Base-by-base conservation (phyloP, 1,140 invertebrate genomes). In the Diprion similis region DNA sequence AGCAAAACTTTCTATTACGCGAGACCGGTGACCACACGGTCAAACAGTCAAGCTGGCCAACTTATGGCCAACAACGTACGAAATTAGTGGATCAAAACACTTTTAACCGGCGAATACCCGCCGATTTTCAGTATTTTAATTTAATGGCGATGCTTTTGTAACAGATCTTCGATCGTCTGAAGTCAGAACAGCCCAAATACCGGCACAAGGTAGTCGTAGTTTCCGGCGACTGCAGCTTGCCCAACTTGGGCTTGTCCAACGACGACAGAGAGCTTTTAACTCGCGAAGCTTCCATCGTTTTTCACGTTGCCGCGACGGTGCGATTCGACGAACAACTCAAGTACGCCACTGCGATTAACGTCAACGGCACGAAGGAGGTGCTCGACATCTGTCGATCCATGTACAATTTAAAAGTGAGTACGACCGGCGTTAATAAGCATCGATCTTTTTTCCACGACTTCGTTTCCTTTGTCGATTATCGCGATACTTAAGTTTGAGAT, bases 241-340 rank as follows among this genome's bases (percentile, higher is more conserved):
- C 91, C 0, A 90, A 90, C 1, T 86, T 94, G 0, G 93, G 93
- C 0, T 78, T 94, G 1, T 90, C 88, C 4, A 71, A 87, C 0
- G 79, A 83, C 7, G 92, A 94, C 78, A 84, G 87, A 68, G 89
- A 91, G 76, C 84, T 89, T n/a, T 81, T 94, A 1, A 84, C 88
- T 4, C 86, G 90, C 9, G 91, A 93, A 86, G 90, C 93, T 0
- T 92, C 93, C 4, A 89, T 96, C 73, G 92, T 97, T 3, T 95
- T 97, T 84, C 95, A 97, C 83, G 93, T 92, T 10, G 96, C 96
- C 0, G 96, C 96, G 1, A 96, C 95, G 10, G 91, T 97, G 11
- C 93, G 93, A 82, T 97, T 97, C 86, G 94, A 97, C 85, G 95
- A 97, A 86, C 91, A 92, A 74, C 85, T 97, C 10, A 91, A 91